Evolutionary conservation across 2,113 vertebrate species (phyloP).

Genomic region (Oostethus manadensis): DNA sequence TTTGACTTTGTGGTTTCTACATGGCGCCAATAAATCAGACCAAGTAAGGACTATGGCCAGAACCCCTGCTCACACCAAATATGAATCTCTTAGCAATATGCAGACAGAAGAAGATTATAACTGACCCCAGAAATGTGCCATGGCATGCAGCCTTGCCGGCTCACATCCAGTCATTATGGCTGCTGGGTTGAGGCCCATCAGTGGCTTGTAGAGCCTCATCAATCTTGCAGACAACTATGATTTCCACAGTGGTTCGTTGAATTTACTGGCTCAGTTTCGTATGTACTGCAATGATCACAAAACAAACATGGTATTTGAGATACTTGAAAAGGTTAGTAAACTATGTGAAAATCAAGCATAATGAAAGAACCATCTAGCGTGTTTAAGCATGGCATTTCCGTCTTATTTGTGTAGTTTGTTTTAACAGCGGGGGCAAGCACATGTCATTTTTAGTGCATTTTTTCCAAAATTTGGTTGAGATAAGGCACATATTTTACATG

Average conservation of each 20-base stretch:
- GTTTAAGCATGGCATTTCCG: background rate
- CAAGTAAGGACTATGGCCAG: conserved; percentile 52
- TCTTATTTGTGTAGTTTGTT: background rate
- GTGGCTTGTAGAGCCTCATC: conserved; percentile 39
- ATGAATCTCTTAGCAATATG: conserved; percentile 33
- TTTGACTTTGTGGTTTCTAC: conserved; percentile 48
- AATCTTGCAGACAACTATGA: conserved; percentile 31
- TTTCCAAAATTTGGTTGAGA: background rate
- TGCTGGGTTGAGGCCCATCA: conserved; percentile 51
- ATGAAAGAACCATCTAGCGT: background rate
- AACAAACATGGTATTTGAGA: background rate
- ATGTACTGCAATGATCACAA: background rate
- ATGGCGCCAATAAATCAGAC: conserved; percentile 55
- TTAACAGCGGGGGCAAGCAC: background rate
- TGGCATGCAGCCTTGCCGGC: conserved; percentile 35
- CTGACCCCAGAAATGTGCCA: conserved; percentile 55
- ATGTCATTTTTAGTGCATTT: too few relatives aligned
- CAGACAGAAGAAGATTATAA: conserved; percentile 47
- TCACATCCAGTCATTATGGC: conserved; percentile 48
- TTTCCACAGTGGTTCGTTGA: conserved; percentile 40
- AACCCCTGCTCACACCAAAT: conserved; percentile 28
- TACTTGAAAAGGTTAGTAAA: background rate
- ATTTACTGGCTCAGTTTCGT: conserved; percentile 39
- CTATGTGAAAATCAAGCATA: background rate
- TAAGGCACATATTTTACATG: too few relatives aligned